These are phyloP conservation scores for Mungos mungo DNA, from an alignment of 2,113 vertebrate species.

Conservation along the genomic window DNA sequence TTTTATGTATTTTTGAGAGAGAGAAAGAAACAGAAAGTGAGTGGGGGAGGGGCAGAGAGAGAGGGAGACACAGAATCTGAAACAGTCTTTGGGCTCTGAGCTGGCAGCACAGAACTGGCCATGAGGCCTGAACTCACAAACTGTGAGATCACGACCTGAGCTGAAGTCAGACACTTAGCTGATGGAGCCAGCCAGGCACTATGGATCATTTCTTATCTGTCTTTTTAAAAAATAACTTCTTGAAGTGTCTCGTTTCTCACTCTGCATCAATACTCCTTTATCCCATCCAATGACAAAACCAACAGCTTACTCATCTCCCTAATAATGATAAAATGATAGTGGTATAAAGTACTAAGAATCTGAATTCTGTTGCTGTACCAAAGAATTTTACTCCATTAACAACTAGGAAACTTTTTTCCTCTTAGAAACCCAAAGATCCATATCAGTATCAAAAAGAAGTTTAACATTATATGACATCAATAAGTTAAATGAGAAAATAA, in stretches of 20 bases:
- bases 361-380: background rate
- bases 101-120: too few species aligned
- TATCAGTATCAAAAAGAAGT: background rate
- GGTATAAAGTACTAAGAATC: background rate
- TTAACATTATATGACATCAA: background rate
- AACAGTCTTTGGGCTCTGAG: too few species aligned
- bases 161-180: too few species aligned
- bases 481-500: background rate
- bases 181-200: too few species aligned
- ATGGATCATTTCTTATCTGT: background rate
- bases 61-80: too few species aligned
- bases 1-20: too few species aligned
- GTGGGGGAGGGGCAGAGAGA: too few species aligned
- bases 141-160: too few species aligned
- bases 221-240: background rate
- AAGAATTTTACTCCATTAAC: background rate
- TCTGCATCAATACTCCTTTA: background rate
- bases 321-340: background rate
- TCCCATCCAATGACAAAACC: background rate
- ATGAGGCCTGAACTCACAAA: too few species aligned
- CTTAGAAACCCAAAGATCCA: background rate
- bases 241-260: background rate
- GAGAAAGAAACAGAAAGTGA: too few species aligned
- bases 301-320: background rate
- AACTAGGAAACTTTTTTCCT: background rate